Evolutionary conservation across 2,888 invertebrate genomes (phyloP).

Genomic region (Sesia bembeciformis): DNA sequence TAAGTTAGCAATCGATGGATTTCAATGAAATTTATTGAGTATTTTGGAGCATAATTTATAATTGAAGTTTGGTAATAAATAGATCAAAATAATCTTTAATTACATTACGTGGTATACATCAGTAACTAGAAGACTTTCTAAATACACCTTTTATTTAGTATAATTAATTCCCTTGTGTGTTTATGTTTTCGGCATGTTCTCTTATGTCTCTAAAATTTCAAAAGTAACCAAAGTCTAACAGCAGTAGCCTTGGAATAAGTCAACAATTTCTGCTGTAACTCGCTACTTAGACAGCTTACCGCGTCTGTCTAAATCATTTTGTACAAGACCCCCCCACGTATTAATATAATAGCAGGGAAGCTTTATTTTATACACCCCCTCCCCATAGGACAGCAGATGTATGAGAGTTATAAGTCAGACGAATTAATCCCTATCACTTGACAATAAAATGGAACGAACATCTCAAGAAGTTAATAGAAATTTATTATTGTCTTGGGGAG

Average conservation of each 20-base stretch:
- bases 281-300: constrained; percentile 56
- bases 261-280: constrained; percentile 18
- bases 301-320: constrained; percentile 52
- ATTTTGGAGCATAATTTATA: too few species aligned
- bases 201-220: too few species aligned
- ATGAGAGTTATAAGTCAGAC: constrained; percentile 73
- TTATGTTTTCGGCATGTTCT: too few species aligned
- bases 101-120: too few species aligned
- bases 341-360: constrained; percentile 69
- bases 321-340: constrained; percentile 44
- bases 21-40: too few species aligned
- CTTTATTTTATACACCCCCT: constrained; percentile 62
- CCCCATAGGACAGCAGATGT: constrained; percentile 58
- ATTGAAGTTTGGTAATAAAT: too few species aligned
- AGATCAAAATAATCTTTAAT: too few species aligned
- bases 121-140: too few species aligned
- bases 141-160: too few species aligned
- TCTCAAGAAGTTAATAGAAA: constrained; percentile 68
- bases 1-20: too few species aligned
- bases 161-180: too few species aligned
- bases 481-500: constrained; percentile 51
- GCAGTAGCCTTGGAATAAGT: constrained; percentile 12
- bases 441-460: constrained; percentile 68
- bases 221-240: neutral
- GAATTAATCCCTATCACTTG: constrained; percentile 72